A percentile compares a stretch with the other conserved stretches of the same genome.
Conservation (phyloP, 2,797 vertebrate species). For the Gorsachius magnificus region DNA sequence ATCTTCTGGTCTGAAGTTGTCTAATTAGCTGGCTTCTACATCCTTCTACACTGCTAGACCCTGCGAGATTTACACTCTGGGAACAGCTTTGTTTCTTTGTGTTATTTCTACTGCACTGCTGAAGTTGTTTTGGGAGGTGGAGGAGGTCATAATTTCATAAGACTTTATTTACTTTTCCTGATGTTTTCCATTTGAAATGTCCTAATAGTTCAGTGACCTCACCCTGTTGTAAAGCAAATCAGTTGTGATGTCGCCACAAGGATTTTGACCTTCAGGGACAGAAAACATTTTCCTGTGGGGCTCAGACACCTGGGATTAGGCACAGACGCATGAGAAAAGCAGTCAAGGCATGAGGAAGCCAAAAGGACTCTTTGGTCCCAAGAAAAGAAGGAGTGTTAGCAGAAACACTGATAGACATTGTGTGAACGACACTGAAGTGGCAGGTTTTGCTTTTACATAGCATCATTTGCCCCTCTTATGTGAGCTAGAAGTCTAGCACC, state of each 20-base stretch:
- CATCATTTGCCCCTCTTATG: neutral
- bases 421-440: neutral
- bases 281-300: neutral
- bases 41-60: neutral
- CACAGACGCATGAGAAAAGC: neutral
- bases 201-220: neutral
- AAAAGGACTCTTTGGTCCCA: neutral
- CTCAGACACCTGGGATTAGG: neutral
- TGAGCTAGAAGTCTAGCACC: neutral
- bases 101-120: neutral
- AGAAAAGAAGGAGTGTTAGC: neutral
- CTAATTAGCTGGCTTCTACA: neutral
- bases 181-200: neutral
- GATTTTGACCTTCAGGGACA: conserved; percentile 30
- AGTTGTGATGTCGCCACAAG: neutral
- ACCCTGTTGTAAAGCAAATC: neutral
- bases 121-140: neutral
- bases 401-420: neutral
- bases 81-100: neutral
- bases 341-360: neutral
- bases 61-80: neutral
- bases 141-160: neutral
- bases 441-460: neutral
- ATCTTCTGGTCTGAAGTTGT: neutral
- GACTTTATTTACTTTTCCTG: neutral